Conservation (phyloP, 2,888 invertebrate genomes). For the Cryptocheilus praepositus region DNA sequence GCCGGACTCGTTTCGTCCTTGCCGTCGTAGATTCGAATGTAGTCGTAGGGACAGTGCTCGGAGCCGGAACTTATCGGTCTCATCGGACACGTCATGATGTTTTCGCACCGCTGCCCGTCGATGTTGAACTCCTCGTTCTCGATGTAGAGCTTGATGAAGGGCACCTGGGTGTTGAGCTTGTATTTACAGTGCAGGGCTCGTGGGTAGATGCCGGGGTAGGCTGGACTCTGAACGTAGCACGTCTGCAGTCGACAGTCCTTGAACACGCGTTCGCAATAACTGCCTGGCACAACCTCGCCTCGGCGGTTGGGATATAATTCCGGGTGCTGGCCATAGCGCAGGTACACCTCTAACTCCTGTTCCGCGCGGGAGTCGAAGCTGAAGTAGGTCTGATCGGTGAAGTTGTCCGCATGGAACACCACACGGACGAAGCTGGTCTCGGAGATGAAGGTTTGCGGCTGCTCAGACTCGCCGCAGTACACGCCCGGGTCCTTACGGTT, state of each 20-base stretch:
- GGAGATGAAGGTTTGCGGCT: constrained; percentile 95
- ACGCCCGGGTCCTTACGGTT: constrained; percentile 92
- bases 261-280: constrained; percentile 92
- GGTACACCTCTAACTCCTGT: constrained; percentile 92
- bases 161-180: constrained; percentile 90
- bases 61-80: constrained; percentile 91
- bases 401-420: constrained; percentile 93
- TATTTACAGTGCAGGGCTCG: constrained; percentile 94
- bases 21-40: constrained; percentile 92
- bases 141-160: constrained; percentile 93
- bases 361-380: constrained; percentile 92
- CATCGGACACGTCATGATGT: constrained; percentile 96
- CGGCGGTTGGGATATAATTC: constrained; percentile 93
- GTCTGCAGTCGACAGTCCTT: constrained; percentile 92
- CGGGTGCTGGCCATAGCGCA: constrained; percentile 94
- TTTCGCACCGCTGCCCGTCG: constrained; percentile 94
- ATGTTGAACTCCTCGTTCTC: constrained; percentile 96
- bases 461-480: constrained; percentile 95
- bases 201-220: constrained; percentile 94
- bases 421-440: constrained; percentile 95
- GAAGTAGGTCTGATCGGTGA: constrained; percentile 93
- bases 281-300: constrained; percentile 92
- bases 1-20: constrained; percentile 90
- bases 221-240: constrained; percentile 95
- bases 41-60: constrained; percentile 93